Conservation (phyloP, 2,797 vertebrate genomes). For the Pangasius sanitwongsei region DNA sequence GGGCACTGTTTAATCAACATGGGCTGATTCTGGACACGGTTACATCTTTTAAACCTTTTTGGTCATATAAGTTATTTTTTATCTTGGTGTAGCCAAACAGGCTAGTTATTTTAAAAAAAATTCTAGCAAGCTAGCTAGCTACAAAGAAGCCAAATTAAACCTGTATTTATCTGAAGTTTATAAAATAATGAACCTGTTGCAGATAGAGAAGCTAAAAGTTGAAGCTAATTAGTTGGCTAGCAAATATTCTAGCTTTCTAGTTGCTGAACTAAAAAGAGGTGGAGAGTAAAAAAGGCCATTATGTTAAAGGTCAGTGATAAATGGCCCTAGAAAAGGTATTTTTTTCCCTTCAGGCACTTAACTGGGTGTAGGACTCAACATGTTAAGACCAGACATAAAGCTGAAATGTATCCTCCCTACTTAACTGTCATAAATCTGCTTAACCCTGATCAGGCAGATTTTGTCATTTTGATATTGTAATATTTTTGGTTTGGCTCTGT, state of each 20-base stretch:
- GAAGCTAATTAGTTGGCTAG: not conserved
- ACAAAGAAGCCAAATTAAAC: not conserved
- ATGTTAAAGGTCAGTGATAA: not conserved
- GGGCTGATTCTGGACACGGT: not conserved
- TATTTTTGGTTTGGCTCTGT: not conserved
- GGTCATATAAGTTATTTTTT: not conserved
- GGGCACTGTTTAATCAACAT: not conserved
- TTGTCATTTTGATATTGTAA: not conserved
- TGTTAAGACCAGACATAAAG: not conserved
- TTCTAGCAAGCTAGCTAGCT: not conserved
- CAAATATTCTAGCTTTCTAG: not conserved
- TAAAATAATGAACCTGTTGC: not conserved
- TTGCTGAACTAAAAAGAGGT: not conserved
- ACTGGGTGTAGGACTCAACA: not conserved
- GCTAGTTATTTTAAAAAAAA: not conserved
- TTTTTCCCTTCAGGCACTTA: not conserved
- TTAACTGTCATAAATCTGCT: not conserved
- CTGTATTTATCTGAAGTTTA: not conserved
- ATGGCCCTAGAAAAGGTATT: not conserved
- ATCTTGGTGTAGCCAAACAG: not conserved
- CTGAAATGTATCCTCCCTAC: not conserved
- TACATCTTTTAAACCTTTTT: too few relatives aligned
- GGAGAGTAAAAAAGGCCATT: not conserved
- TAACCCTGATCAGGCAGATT: not conserved
- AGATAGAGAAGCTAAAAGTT: not conserved